These are phyloP conservation scores for Drosophila malerkotliana DNA, from an alignment of 1,140 invertebrate genomes.

Conservation along the genomic window DNA sequence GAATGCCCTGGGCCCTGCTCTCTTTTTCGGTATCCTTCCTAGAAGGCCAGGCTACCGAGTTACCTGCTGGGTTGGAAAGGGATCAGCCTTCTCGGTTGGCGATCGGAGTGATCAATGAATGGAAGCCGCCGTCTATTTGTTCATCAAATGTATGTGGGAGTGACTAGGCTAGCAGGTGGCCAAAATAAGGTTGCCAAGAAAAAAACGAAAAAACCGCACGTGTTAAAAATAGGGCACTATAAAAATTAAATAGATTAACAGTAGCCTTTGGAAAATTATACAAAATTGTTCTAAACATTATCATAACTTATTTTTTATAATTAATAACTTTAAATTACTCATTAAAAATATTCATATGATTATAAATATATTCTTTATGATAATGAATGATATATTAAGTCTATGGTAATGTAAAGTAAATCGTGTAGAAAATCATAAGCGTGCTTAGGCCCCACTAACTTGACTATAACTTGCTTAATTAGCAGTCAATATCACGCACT, in stretches of 20 bases:
- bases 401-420: conserved; percentile 11
- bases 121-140: conserved; percentile 37
- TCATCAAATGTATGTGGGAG: conserved; percentile 35
- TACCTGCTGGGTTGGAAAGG: conserved; percentile 37
- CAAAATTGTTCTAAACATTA: too few species aligned
- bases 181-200: background rate
- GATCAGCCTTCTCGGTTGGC: background rate
- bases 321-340: too few species aligned
- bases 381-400: background rate
- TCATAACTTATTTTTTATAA: background rate
- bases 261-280: background rate
- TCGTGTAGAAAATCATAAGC: conserved; percentile 31
- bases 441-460: conserved; percentile 62
- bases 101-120: conserved; percentile 36
- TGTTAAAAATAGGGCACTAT: background rate
- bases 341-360: background rate
- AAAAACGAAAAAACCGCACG: conserved; percentile 10
- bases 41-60: conserved; percentile 54
- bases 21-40: conserved; percentile 39
- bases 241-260: background rate
- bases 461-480: conserved; percentile 73
- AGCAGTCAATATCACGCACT: conserved; percentile 81
- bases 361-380: background rate
- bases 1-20: conserved; percentile 6
- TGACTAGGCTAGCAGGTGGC: conserved; percentile 26